A percentile compares a stretch with the other conserved stretches of the same genome.
These are phyloP conservation scores for Rhadinocentrus ornatus DNA, from an alignment of 2,797 vertebrate genomes.

Conservation along the genomic window DNA sequence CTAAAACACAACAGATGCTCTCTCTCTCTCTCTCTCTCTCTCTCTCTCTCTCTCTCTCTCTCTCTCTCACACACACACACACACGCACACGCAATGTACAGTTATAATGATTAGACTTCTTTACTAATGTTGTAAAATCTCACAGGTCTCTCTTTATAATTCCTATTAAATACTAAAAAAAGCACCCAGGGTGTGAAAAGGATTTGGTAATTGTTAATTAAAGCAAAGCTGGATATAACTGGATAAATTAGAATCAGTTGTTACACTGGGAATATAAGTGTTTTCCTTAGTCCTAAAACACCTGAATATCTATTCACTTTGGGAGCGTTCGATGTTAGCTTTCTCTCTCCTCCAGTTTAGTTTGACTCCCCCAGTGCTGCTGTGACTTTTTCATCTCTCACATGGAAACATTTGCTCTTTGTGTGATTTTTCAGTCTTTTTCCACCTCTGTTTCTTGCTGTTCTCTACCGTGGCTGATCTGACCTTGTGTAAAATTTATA, in stretches of 20 bases:
- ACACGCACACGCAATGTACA: not conserved
- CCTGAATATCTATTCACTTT: constrained; percentile 25
- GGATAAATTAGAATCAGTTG: constrained; percentile 48
- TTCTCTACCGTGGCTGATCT: constrained; percentile 14
- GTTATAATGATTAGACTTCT: constrained; percentile 41
- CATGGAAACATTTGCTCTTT: constrained; percentile 9
- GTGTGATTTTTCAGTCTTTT: constrained; percentile 5
- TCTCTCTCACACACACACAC: constrained; percentile 8
- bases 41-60: constrained; percentile 12
- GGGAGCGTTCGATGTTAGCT: constrained; percentile 33
- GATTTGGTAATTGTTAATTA: constrained; percentile 61
- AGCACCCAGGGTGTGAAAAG: constrained; percentile 46
- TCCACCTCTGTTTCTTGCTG: not conserved
- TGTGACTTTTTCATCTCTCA: constrained; percentile 14
- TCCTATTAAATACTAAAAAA: constrained; percentile 49
- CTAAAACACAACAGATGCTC: constrained; percentile 26
- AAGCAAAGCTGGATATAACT: constrained; percentile 45
- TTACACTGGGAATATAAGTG: constrained; percentile 45
- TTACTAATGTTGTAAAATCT: constrained; percentile 42
- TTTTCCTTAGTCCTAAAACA: constrained; percentile 41
- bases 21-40: not conserved
- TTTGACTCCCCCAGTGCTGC: constrained; percentile 6
- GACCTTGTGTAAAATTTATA: constrained; percentile 9
- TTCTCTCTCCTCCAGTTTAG: constrained; percentile 25
- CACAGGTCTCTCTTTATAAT: constrained; percentile 38